phyloP scores from a whole-genome alignment of 2,113 vertebrate genomes.

The Sterna hirundo region DNA sequence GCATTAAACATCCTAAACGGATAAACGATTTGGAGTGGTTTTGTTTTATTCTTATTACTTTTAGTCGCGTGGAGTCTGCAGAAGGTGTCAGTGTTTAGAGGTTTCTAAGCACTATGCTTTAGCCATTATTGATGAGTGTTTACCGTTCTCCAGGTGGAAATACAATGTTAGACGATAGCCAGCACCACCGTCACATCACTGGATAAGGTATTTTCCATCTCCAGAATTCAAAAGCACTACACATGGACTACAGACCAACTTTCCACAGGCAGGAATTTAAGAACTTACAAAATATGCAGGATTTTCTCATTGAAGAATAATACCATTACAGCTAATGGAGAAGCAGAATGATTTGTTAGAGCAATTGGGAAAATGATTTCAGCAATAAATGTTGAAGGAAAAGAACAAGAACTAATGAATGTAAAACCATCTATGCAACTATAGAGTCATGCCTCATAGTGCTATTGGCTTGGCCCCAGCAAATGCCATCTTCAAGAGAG shows the following conservation, averaged over 20 bases:
- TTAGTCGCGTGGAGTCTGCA: neutral
- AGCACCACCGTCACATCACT: neutral
- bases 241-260: neutral
- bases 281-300: neutral
- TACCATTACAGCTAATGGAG: neutral
- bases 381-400: neutral
- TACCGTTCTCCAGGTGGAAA: neutral
- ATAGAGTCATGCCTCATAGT: neutral
- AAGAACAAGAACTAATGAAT: constrained; percentile 16
- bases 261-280: neutral
- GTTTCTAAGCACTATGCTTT: neutral
- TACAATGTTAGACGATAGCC: neutral
- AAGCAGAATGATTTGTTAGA: constrained; percentile 25
- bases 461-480: neutral
- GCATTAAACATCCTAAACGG: neutral
- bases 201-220: neutral
- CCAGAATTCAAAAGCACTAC: neutral
- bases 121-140: neutral
- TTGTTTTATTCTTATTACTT: neutral
- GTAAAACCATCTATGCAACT: neutral
- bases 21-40: neutral
- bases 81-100: neutral
- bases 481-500: neutral
- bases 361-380: neutral
- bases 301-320: constrained; percentile 6